Percentiles rank a stretch among this genome's conserved stretches.
Conservation (phyloP, 2,113 vertebrate genomes). For the Nettapus auritus region DNA sequence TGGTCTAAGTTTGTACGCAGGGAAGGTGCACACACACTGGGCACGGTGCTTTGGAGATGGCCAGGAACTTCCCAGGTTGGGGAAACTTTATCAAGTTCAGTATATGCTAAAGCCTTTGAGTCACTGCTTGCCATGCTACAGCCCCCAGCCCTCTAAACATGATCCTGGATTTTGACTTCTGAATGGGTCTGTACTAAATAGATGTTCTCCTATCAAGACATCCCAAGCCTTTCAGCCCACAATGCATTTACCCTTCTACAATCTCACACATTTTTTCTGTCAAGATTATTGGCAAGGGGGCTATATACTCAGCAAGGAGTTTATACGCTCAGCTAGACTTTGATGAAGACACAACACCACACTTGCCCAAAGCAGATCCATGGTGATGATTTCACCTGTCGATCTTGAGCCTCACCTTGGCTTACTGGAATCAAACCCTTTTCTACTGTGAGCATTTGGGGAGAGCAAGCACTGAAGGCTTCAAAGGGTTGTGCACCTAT, state of each 20-base stretch:
- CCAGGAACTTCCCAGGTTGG: not conserved
- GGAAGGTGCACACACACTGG: no score
- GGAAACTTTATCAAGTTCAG: not conserved
- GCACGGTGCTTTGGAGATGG: not conserved
- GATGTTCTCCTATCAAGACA: not conserved
- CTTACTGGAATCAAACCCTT: not conserved
- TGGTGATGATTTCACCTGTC: not conserved
- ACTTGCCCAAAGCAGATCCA: not conserved
- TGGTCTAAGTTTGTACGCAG: not conserved
- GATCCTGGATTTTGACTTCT: not conserved
- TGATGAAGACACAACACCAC: not conserved
- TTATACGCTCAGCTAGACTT: not conserved
- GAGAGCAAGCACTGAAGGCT: not conserved
- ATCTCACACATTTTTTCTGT: not conserved
- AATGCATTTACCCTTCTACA: not conserved
- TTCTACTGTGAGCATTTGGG: not conserved
- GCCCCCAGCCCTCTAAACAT: not conserved
- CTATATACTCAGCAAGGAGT: not conserved
- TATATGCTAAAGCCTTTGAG: not conserved
- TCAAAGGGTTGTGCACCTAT: not conserved
- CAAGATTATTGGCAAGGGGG: not conserved
- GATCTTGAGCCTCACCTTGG: not conserved
- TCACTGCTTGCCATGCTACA: not conserved
- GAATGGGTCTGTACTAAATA: not conserved
- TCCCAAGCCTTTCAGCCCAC: not conserved